A percentile compares a stretch with the other conserved stretches of the same genome.
These are phyloP conservation scores for Penelope pileata DNA, from an alignment of 2,113 vertebrate species.

Conservation along the genomic window DNA sequence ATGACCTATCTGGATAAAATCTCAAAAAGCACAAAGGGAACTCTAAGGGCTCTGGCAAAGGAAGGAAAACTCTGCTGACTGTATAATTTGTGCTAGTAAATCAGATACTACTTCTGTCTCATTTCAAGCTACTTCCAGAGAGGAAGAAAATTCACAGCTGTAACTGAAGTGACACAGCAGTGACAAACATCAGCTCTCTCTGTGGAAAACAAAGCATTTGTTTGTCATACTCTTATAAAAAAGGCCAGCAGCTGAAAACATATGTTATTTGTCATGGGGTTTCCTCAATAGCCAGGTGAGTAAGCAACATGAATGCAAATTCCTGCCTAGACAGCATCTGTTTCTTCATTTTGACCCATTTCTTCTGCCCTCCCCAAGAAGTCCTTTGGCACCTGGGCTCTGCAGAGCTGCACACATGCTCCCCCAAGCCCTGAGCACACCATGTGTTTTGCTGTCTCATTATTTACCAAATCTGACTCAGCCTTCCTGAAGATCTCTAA, in stretches of 20 bases:
- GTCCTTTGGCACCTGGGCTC: not conserved
- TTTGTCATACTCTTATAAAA: not conserved
- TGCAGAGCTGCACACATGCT: fast-evolving
- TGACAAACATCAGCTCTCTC: not conserved
- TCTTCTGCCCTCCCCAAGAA: not conserved
- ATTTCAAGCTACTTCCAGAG: not conserved
- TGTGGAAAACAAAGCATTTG: not conserved
- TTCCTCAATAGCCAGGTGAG: not conserved
- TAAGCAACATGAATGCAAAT: not conserved
- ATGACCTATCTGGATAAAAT: not conserved
- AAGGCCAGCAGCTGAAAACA: not conserved
- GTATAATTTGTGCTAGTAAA: not conserved
- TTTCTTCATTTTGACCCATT: not conserved
- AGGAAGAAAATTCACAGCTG: not conserved
- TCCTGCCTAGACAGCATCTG: not conserved
- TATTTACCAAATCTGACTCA: not conserved
- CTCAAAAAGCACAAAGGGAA: not conserved
- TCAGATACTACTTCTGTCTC: not conserved
- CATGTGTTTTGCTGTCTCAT: not conserved
- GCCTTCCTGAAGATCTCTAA: not conserved
- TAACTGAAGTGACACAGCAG: not conserved
- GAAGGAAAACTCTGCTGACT: not conserved
- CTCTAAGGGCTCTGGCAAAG: not conserved
- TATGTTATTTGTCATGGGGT: fast-evolving
- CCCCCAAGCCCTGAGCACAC: not conserved